Evolutionary conservation across 2,888 invertebrate species (phyloP).

Genomic region (Cheilosia vernalis): DNA sequence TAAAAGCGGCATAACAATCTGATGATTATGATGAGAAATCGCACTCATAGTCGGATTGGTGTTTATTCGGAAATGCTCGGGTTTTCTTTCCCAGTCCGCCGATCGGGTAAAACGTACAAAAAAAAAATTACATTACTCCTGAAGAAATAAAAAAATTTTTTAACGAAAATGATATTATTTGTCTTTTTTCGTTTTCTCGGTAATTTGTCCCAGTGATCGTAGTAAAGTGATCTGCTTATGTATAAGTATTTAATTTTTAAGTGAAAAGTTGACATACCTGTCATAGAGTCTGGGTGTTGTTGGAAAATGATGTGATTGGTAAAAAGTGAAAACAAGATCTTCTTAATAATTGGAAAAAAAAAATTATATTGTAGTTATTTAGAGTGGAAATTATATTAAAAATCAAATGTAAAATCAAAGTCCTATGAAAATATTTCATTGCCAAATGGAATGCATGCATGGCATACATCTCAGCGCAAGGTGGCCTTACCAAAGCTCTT

Average conservation of each 20-base stretch:
- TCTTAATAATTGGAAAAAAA: background rate
- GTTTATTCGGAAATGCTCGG: conserved; percentile 55
- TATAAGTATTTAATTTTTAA: background rate
- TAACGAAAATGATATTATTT: background rate
- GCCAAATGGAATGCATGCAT: conserved; percentile 82
- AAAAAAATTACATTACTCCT: background rate
- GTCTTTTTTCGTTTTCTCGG: conserved; percentile 14
- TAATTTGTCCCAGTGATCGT: conserved; percentile 20
- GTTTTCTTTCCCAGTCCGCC: conserved; percentile 51
- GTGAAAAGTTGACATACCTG: conserved; percentile 43
- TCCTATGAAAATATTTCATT: conserved; percentile 35
- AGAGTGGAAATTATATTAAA: background rate
- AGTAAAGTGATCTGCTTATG: conserved; percentile 18
- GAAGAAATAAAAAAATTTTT: background rate
- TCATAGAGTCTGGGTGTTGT: conserved; percentile 22
- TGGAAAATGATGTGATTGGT: conserved; percentile 37
- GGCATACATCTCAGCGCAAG: conserved; percentile 83
- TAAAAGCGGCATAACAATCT: conserved; percentile 63
- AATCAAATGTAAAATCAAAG: conserved; percentile 14
- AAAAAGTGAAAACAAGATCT: background rate
- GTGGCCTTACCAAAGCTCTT: conserved; percentile 83
- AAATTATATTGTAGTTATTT: background rate
- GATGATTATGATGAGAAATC: conserved; percentile 43
- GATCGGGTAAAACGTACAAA: conserved; percentile 54
- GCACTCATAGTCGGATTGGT: conserved; percentile 29